Base-by-base conservation (phyloP, 1,140 invertebrate genomes). In the Drusus annulatus region DNA sequence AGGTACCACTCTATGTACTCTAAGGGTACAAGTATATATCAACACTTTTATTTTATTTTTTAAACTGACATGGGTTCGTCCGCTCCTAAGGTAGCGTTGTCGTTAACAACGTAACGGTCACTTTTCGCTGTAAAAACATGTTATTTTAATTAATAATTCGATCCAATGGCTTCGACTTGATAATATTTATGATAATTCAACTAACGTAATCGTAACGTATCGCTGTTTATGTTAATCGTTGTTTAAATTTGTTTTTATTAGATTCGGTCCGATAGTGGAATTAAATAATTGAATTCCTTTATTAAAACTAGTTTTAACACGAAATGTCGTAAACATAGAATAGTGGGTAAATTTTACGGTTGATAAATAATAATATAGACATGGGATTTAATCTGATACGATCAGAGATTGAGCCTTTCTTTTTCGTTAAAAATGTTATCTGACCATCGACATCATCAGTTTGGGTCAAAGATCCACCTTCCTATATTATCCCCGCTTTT, bases 101-200 rank as follows among this genome's bases (percentile, higher is more conserved):
- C 3, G 31, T 36, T 36, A 36, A 7, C 31, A 19, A 7, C 17
- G 56, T 17, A 60, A 19, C 19, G 63, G 17, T 36, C 25, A 17
- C 45, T 31, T 36, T 68, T 36, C 28, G 13, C 28, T 45, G 28
- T 60, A 71, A 71, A 68, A 71, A 71, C 68, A 71, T 51, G 68
- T 71, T 71, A 8, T 71, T 71, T 51, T 71, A 71, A 71, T 71
- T 71, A 51, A 21, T 36, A 36, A 36, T 71, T 71, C 15, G 17
- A 71, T 51, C 8, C 25, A 50, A 52, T 50, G 45, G 13, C 31
- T 71, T 23, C 68, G n/a, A 21, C 68, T 60, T 23, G 50, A 51
- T n/a, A 71, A 23, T 71, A 8, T 71, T 71, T 71, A 71, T 50
- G 68, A 71, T 50, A 28, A 68, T 36, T 36, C 8, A 0, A 36